phyloP scores from a whole-genome alignment of 1,140 invertebrate species.

The Hylyphantes graminicola region DNA sequence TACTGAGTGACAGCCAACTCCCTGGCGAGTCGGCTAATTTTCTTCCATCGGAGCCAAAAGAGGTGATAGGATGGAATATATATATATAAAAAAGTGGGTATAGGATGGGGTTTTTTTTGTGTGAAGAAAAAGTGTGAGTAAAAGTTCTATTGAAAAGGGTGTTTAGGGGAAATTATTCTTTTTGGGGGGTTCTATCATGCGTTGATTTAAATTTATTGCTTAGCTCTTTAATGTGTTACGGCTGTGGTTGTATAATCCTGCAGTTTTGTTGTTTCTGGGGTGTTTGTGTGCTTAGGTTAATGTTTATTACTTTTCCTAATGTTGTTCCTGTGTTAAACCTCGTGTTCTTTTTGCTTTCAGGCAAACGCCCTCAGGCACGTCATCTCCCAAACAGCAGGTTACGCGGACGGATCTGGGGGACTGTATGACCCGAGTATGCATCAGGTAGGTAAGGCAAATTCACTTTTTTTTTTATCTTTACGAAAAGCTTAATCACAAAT shows the following conservation, averaged over 20 bases:
- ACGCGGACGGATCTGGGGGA: conserved; percentile 78
- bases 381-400: conserved; percentile 72
- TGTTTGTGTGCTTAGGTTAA: no score
- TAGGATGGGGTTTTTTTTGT: background rate
- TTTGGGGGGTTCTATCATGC: background rate
- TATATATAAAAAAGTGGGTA: conserved; percentile 32
- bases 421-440: conserved; percentile 89
- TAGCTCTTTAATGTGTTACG: no score
- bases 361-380: conserved; percentile 67
- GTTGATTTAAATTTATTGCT: no score
- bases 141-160: conserved; percentile 18
- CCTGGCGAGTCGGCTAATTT: conserved; percentile 48
- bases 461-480: no score
- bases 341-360: conserved; percentile 62
- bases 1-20: conserved; percentile 46
- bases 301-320: background rate
- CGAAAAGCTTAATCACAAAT: no score
- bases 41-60: conserved; percentile 1
- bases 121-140: background rate
- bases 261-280: background rate
- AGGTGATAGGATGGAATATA: conserved; percentile 1
- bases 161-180: conserved; percentile 21
- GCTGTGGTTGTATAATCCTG: no score
- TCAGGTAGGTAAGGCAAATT: conserved; percentile 73
- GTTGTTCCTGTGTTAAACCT: background rate